Conservation (phyloP, 2,113 vertebrate species). For the Acrocephalus kingi region DNA sequence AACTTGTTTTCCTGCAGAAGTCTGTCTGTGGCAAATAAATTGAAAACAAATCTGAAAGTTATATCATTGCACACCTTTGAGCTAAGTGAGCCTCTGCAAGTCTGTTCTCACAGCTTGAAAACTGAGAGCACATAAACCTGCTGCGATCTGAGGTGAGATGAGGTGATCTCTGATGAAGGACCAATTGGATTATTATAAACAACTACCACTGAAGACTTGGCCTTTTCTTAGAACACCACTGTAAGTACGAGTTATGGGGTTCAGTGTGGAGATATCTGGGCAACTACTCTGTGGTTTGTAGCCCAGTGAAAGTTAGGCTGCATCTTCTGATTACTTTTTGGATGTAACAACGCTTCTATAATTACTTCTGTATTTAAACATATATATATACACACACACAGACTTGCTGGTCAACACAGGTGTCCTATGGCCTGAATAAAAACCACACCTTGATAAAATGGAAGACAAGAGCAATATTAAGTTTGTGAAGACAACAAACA, state of each 20-base stretch:
- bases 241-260: neutral
- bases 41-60: constrained; percentile 30
- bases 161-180: constrained; percentile 40
- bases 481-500: neutral
- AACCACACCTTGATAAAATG: neutral
- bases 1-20: neutral
- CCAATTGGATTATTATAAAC: constrained; percentile 55
- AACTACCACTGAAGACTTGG: neutral
- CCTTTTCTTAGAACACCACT: neutral
- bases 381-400: neutral
- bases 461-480: neutral
- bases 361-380: neutral
- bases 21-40: neutral
- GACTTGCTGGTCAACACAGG: neutral
- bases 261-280: neutral
- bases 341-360: neutral
- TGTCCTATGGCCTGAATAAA: neutral
- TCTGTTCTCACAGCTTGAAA: constrained; percentile 2
- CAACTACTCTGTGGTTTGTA: neutral
- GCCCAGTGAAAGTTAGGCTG: neutral
- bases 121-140: neutral
- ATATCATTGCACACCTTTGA: neutral
- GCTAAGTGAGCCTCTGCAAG: neutral
- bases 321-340: neutral
- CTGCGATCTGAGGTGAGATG: neutral